Evolutionary conservation across 92 coral and sea anemone genomes (phyloP).

Genomic region (Zoanthus gigantus): DNA sequence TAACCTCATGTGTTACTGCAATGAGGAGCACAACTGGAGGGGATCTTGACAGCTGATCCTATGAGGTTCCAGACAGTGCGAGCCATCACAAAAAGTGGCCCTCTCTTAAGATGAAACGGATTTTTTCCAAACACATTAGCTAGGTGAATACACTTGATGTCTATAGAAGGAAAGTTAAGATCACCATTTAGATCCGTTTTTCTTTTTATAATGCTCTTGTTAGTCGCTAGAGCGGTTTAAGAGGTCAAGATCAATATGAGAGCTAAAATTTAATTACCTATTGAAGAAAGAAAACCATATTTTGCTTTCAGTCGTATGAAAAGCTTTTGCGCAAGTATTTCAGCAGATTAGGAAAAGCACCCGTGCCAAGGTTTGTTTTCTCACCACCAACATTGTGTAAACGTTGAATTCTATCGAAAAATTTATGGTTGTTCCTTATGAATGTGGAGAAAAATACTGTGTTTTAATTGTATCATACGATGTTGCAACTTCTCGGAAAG

Average conservation of each 20-base stretch:
- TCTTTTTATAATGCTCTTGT: not conserved
- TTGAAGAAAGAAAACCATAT: not conserved
- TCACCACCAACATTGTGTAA: not conserved
- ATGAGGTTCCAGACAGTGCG: constrained; percentile 40
- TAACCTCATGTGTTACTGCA: constrained; percentile 47
- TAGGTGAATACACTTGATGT: constrained; percentile 30
- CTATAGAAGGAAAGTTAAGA: constrained; percentile 29
- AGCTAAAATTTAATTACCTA: constrained; percentile 18
- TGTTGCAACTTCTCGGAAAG: not conserved
- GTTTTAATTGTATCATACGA: not conserved
- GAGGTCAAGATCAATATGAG: constrained; percentile 1
- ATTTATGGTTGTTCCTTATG: not conserved
- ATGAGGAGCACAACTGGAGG: constrained; percentile 49
- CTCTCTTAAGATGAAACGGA: constrained; percentile 27
- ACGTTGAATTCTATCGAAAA: not conserved
- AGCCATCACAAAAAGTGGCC: constrained; percentile 45
- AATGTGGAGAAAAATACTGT: not conserved
- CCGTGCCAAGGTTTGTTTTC: too few relatives aligned
- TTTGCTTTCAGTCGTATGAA: constrained; percentile 1
- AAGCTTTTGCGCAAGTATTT: constrained; percentile 11
- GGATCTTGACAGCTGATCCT: constrained; percentile 39
- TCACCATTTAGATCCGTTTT: constrained; percentile 44
- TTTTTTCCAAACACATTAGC: constrained; percentile 10
- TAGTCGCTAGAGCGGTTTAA: constrained; percentile 5
- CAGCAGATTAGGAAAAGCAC: not conserved